Evolutionary conservation across 2,888 invertebrate genomes (phyloP).

Genomic region (Gastracanthus pulcherrimus): DNA sequence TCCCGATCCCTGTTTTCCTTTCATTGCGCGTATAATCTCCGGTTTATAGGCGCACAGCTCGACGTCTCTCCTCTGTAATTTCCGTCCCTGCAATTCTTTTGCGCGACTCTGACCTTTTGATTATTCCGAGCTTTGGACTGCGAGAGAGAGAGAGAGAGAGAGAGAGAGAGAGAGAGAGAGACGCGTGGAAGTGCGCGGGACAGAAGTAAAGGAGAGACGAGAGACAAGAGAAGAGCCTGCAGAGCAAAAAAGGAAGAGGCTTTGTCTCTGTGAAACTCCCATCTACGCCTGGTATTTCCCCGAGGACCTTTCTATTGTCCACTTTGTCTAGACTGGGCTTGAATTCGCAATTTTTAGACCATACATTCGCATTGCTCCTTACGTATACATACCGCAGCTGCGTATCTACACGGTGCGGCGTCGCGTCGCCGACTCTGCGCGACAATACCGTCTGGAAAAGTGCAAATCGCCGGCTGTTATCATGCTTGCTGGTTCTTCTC

Average conservation of each 20-base stretch:
- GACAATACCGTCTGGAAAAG: conserved; percentile 32
- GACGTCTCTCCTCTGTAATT: conserved; percentile 36
- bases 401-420: neutral
- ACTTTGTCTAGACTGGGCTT: conserved; percentile 56
- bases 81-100: conserved; percentile 32
- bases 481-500: conserved; percentile 3
- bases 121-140: conserved; percentile 61
- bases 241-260: conserved; percentile 15
- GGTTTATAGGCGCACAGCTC: neutral
- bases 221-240: neutral
- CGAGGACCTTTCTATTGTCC: conserved; percentile 58
- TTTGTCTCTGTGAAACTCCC: conserved; percentile 58
- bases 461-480: conserved; percentile 24
- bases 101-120: conserved; percentile 62
- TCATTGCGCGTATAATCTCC: conserved; percentile 27
- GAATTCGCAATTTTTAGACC: conserved; percentile 57
- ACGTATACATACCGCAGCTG: conserved; percentile 19
- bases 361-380: conserved; percentile 25
- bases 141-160: neutral
- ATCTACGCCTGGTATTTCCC: conserved; percentile 58
- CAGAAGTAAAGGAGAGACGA: conserved; percentile 2
- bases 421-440: neutral
- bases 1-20: neutral
- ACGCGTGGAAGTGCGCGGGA: neutral
- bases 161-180: neutral